These are phyloP conservation scores for Panthera tigris DNA, from an alignment of 2,113 vertebrate genomes.

Conservation along the genomic window DNA sequence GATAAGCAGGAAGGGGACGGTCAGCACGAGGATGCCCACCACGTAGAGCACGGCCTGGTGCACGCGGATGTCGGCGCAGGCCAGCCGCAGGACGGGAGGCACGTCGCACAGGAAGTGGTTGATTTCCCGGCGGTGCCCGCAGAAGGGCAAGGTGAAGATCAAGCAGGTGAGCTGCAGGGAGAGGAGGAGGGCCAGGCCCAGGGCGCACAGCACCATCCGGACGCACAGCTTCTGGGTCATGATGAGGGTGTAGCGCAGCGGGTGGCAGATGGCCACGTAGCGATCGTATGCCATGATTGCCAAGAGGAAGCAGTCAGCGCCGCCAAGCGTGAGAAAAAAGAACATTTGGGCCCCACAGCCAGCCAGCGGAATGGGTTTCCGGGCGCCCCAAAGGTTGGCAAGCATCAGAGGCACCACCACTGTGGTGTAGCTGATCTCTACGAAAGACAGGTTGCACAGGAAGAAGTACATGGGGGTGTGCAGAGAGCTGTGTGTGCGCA, in stretches of 20 bases:
- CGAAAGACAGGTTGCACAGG: background rate
- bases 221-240: slow-evolving; percentile 45
- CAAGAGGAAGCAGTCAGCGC: slow-evolving; percentile 40
- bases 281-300: slow-evolving; percentile 43
- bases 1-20: slow-evolving; percentile 56
- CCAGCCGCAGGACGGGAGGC: slow-evolving; percentile 35
- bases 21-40: slow-evolving; percentile 51
- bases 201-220: background rate
- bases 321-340: background rate
- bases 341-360: slow-evolving; percentile 52
- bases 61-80: slow-evolving; percentile 37
- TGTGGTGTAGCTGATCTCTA: slow-evolving; percentile 61
- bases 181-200: slow-evolving; percentile 20
- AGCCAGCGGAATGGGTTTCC: slow-evolving; percentile 2
- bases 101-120: slow-evolving; percentile 69
- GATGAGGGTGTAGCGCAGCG: slow-evolving; percentile 37
- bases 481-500: background rate
- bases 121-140: slow-evolving; percentile 22
- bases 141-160: slow-evolving; percentile 68
- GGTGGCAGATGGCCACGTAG: background rate
- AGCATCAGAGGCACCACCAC: slow-evolving; percentile 50
- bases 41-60: slow-evolving; percentile 48
- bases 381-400: background rate
- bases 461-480: slow-evolving; percentile 68
- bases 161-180: slow-evolving; percentile 52